Conservation (phyloP, 2,797 vertebrate species). For the Megalops cyprinoides region DNA sequence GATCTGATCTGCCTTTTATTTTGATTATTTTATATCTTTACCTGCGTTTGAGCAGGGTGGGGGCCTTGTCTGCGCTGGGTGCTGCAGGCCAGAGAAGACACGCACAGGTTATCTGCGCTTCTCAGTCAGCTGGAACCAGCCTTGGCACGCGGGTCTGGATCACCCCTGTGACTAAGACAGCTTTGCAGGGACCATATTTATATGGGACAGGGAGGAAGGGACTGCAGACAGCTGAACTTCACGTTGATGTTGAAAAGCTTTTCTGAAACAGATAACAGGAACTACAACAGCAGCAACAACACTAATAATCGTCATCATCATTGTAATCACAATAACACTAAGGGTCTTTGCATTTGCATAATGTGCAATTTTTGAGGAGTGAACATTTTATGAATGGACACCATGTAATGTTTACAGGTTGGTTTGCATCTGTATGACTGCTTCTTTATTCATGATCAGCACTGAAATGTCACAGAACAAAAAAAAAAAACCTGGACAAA, state of each 20-base stretch:
- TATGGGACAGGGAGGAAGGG: not conserved
- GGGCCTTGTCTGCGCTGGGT: conserved; percentile 43
- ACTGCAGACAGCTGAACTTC: not conserved
- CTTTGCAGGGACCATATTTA: not conserved
- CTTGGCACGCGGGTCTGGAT: not conserved
- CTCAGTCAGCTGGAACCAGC: not conserved
- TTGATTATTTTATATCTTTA: conserved; percentile 60
- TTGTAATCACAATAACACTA: too few species aligned
- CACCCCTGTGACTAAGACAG: not conserved
- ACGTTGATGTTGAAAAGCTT: not conserved
- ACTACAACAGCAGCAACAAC: too few species aligned
- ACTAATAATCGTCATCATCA: too few species aligned
- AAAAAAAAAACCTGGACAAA: not conserved
- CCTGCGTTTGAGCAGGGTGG: conserved; percentile 42
- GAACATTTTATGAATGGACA: too few species aligned
- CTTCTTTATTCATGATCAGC: not conserved
- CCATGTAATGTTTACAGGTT: too few species aligned
- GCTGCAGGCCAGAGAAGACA: conserved; percentile 48
- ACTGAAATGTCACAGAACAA: not conserved
- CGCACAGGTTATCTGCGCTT: conserved; percentile 32
- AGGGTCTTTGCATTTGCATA: too few species aligned
- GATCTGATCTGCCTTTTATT: conserved; percentile 61
- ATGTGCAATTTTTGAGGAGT: too few species aligned
- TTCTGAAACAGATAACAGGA: too few species aligned
- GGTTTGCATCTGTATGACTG: too few species aligned